phyloP scores from a whole-genome alignment of 2,113 vertebrate species.

The Phalacrocorax pelagicus region DNA sequence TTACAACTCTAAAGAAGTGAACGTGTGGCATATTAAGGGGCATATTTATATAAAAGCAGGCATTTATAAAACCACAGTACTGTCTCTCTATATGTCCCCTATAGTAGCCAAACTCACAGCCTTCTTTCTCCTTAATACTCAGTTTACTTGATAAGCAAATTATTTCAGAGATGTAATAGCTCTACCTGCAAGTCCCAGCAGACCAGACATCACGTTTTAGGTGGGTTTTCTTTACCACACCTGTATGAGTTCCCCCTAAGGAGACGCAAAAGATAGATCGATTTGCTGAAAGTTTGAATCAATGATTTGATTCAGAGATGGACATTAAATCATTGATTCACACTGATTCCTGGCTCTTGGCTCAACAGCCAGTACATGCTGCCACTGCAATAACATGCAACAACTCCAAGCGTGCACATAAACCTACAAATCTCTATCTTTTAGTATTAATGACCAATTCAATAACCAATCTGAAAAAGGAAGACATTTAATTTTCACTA shows the following conservation, averaged over 20 bases:
- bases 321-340: neutral
- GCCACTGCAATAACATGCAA: neutral
- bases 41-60: neutral
- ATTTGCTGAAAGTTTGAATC: neutral
- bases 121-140: neutral
- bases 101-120: neutral
- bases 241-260: neutral
- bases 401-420: neutral
- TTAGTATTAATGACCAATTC: neutral
- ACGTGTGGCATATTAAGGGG: neutral
- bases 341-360: neutral
- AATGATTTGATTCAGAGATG: neutral
- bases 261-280: neutral
- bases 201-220: neutral
- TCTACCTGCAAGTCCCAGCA: neutral
- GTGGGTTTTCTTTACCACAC: neutral
- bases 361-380: neutral
- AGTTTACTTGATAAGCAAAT: neutral
- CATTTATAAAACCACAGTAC: neutral
- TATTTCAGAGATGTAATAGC: neutral
- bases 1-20: neutral
- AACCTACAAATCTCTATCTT: neutral
- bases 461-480: neutral
- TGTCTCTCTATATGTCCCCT: rapidly evolving
- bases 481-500: neutral